Percentiles rank a stretch among this genome's conserved stretches.
Evolutionary conservation across 2,797 vertebrate species (phyloP).

Genomic region (Crax fasciolata): DNA sequence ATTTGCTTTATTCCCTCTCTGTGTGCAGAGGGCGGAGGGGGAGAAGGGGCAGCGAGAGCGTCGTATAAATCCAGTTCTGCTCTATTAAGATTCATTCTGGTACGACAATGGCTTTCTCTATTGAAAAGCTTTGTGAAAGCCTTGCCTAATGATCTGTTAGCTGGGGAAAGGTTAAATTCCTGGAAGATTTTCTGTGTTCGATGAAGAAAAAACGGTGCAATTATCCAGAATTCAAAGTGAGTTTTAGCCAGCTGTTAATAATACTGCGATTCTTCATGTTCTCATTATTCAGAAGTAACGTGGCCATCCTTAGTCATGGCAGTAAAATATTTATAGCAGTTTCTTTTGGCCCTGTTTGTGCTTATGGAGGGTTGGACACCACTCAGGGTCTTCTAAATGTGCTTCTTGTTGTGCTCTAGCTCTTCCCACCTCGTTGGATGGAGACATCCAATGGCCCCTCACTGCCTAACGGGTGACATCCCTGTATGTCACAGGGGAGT

Average conservation of each 20-base stretch:
- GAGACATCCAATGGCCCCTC: not conserved
- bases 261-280: constrained; percentile 17
- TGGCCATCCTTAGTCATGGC: constrained; percentile 33
- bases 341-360: constrained; percentile 41
- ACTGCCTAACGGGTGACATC: not conserved
- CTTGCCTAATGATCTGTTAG: constrained; percentile 71
- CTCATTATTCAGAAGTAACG: constrained; percentile 62
- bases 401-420: not conserved
- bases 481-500: too few species aligned
- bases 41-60: constrained; percentile 4
- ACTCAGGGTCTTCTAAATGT: not conserved
- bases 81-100: constrained; percentile 63
- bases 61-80: constrained; percentile 64
- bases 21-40: not conserved
- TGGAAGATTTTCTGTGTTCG: constrained; percentile 56
- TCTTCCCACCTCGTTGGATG: not conserved
- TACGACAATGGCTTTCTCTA: constrained; percentile 53
- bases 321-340: constrained; percentile 68
- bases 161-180: constrained; percentile 70
- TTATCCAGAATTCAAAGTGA: constrained; percentile 64
- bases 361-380: constrained; percentile 10
- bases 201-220: constrained; percentile 70
- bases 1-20: not conserved
- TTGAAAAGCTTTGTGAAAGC: constrained; percentile 53
- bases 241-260: constrained; percentile 76